Percentiles rank a stretch among this genome's conserved stretches.
Evolutionary conservation across 2,888 invertebrate species (phyloP).

Genomic region (Orchestes rusci): DNA sequence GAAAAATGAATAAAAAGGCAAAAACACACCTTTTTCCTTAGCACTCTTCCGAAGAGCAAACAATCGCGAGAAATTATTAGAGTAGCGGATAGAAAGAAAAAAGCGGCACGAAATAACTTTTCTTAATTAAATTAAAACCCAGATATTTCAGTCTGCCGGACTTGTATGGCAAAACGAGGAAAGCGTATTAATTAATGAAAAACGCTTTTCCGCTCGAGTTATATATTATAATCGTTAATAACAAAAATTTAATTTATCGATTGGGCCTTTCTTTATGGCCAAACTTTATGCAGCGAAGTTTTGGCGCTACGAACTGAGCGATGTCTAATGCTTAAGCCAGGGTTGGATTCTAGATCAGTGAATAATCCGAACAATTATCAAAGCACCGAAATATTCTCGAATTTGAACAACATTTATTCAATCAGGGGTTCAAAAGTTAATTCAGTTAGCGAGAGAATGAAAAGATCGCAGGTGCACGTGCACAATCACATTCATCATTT

Average conservation of each 20-base stretch:
- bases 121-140: conserved; percentile 42
- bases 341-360: conserved; percentile 5
- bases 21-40: not conserved
- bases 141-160: conserved; percentile 31
- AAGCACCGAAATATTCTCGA: not conserved
- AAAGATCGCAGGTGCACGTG: no score
- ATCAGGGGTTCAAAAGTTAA: no score
- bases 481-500: no score
- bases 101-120: conserved; percentile 32
- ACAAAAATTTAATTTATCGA: conserved; percentile 44
- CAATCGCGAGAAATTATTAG: conserved; percentile 23
- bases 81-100: conserved; percentile 16
- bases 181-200: conserved; percentile 40
- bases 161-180: conserved; percentile 18
- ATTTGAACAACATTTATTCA: no score
- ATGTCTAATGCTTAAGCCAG: conserved; percentile 10
- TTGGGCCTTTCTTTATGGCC: conserved; percentile 32
- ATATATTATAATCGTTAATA: conserved; percentile 45
- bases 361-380: not conserved
- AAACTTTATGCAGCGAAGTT: conserved; percentile 26
- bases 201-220: conserved; percentile 36
- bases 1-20: not conserved
- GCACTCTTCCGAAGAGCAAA: conserved; percentile 18
- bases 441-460: no score
- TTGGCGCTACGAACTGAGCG: no score